These are phyloP conservation scores for Leptinotarsa juncta DNA, from an alignment of 2,888 invertebrate genomes.

Conservation along the genomic window DNA sequence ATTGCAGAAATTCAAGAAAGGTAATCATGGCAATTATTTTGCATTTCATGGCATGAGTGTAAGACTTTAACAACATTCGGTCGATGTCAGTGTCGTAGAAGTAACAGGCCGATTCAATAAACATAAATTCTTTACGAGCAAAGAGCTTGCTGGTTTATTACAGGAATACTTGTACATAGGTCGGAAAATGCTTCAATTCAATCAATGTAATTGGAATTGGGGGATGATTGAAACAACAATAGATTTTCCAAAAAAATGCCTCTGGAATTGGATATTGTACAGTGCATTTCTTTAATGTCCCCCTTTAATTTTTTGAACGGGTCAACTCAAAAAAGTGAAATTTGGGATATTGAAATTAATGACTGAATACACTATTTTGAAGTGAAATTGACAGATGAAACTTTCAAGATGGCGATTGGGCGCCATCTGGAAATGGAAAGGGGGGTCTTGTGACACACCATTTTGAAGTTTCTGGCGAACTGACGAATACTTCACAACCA, in stretches of 20 bases:
- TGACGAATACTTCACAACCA: no score
- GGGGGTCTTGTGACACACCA: no score
- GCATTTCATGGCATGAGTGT: constrained; percentile 43
- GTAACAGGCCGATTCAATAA: constrained; percentile 64
- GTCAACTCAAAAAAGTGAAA: no score
- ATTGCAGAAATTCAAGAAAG: constrained; percentile 5
- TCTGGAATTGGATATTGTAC: no score
- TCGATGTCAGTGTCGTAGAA: constrained; percentile 61
- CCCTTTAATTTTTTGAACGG: no score
- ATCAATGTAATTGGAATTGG: background rate
- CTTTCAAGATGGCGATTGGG: no score
- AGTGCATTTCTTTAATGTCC: no score
- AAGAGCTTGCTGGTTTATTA: constrained; percentile 61
- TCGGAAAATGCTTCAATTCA: background rate
- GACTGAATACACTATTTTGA: no score
- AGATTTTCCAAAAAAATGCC: background rate
- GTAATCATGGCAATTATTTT: constrained; percentile 7
- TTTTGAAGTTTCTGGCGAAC: no score
- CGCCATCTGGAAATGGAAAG: no score
- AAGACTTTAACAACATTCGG: constrained; percentile 56
- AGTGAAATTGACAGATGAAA: no score
- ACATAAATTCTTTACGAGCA: constrained; percentile 62
- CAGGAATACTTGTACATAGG: constrained; percentile 6
- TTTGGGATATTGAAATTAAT: no score
- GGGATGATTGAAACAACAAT: background rate